Evolutionary conservation across 1,140 invertebrate species (phyloP).

Genomic region (Augochlora pura): DNA sequence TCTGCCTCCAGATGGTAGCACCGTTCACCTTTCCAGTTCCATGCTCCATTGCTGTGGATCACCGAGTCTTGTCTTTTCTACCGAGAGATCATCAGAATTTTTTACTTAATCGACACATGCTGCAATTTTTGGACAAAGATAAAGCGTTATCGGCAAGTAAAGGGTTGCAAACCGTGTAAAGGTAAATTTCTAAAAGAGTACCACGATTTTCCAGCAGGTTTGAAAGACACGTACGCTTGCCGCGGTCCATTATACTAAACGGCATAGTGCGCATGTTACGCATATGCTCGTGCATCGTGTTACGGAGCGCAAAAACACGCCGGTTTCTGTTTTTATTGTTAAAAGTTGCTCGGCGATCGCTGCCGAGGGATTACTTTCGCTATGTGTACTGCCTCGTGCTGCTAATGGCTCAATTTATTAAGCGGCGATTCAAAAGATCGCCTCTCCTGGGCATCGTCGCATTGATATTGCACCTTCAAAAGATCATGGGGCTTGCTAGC

Average conservation of each 20-base stretch:
- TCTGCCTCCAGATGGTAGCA: constrained; percentile 26
- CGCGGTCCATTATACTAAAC: not conserved
- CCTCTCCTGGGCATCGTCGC: constrained; percentile 20
- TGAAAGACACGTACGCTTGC: not conserved
- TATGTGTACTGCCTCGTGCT: constrained; percentile 19
- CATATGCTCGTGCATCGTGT: constrained; percentile 17
- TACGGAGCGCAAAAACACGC: not conserved
- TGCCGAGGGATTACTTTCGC: constrained; percentile 30
- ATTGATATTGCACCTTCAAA: constrained; percentile 40
- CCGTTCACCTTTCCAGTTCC: not conserved
- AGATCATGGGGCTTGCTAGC: constrained; percentile 9
- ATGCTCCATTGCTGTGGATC: not conserved
- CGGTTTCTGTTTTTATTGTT: constrained; percentile 22
- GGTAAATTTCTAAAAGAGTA: not conserved
- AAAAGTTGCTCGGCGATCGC: not conserved
- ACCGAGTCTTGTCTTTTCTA: not conserved
- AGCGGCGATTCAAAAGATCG: constrained; percentile 46
- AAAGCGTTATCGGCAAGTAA: not conserved
- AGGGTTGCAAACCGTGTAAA: not conserved
- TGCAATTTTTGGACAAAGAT: not conserved
- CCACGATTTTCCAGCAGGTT: not conserved
- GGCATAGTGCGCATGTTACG: not conserved
- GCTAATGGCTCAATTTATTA: constrained; percentile 56
- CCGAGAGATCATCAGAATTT: not conserved
- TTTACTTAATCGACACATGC: not conserved